These are phyloP conservation scores for Oceanodroma tethys DNA, from an alignment of 2,113 vertebrate species.

Conservation along the genomic window DNA sequence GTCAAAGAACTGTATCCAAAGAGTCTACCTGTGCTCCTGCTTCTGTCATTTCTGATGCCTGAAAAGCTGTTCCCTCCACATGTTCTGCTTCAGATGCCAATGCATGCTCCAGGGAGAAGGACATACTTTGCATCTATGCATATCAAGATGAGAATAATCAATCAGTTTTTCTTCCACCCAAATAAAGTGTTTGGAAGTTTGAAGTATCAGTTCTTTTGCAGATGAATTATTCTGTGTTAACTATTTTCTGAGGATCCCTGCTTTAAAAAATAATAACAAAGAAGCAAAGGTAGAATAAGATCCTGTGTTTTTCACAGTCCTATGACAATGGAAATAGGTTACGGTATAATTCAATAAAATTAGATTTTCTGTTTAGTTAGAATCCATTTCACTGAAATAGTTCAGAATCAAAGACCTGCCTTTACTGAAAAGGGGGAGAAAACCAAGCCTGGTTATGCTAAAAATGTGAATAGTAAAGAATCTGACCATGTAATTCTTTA, in stretches of 20 bases:
- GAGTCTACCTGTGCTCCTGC: not conserved
- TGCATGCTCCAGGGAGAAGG: constrained; percentile 10
- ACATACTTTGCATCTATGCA: constrained; percentile 11
- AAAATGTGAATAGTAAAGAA: constrained; percentile 3
- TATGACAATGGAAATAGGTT: not conserved
- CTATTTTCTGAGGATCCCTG: not conserved
- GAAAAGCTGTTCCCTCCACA: constrained; percentile 52
- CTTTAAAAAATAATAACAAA: not conserved
- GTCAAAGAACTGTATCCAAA: constrained; percentile 47
- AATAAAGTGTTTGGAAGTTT: not conserved
- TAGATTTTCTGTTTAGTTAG: not conserved
- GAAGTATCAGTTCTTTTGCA: not conserved
- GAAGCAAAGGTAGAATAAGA: not conserved
- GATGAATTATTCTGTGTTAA: not conserved
- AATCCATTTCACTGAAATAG: not conserved
- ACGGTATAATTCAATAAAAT: not conserved
- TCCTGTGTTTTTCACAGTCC: not conserved
- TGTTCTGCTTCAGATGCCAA: constrained; percentile 47
- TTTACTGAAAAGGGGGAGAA: not conserved
- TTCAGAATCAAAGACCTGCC: not conserved
- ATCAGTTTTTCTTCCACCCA: not conserved
- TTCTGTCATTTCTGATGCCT: constrained; percentile 51
- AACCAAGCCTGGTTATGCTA: not conserved
- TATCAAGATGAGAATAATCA: constrained; percentile 22
- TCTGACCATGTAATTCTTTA: not conserved